Evolutionary conservation across 1,140 invertebrate genomes (phyloP), one percentile per base, ranked within the genome.

Genomic region (Gryllus bimaculatus): DNA sequence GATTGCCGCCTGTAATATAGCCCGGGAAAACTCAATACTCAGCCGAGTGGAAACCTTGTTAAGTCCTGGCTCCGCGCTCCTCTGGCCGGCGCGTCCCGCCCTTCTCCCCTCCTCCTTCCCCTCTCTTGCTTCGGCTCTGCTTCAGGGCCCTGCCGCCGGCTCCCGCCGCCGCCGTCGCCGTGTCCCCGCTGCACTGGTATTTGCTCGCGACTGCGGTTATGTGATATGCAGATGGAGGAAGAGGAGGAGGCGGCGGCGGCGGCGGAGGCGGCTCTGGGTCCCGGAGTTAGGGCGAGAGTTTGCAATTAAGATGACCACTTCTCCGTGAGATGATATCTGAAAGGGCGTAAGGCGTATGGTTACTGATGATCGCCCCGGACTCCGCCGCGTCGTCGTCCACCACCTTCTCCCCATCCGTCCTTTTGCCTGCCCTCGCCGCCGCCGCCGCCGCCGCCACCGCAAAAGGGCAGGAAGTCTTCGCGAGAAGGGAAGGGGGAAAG

Each of bases 31-130:
- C 84, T 84, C 84, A 83, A 85, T 85, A 85, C 84, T 84, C 84
- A 84, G 82, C 84, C 84, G 82, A 80, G 83, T 81, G 84, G 84
- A 85, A 85, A 85, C 82, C 84, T 84, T 85, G 84, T 85, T 85
- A 85, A 85, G 82, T 83, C 78, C 82, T 81, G n/a, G 76, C 54
- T 66, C 54, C 54, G 54, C 54, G 54, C 54, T 66, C 81, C 83
- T 81, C 82, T 83, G 54, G 18, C 54, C 54, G 54, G 54, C 54
- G 54, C 54, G 18, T 13, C 10, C 54, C 54, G 54, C 54, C 54
- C 54, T 66, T 66, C 54, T 18, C 54, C 18, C 18, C 18, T 66
- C 54, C 54, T 10, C 18, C 54, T 18, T 66, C 54, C 10, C 10
- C 54, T 18, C 10, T 18, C 10, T 18, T 66, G 54, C 54, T 66